Evolutionary conservation across 2,888 invertebrate genomes (phyloP).

Genomic region (Eupithecia abbreviata): DNA sequence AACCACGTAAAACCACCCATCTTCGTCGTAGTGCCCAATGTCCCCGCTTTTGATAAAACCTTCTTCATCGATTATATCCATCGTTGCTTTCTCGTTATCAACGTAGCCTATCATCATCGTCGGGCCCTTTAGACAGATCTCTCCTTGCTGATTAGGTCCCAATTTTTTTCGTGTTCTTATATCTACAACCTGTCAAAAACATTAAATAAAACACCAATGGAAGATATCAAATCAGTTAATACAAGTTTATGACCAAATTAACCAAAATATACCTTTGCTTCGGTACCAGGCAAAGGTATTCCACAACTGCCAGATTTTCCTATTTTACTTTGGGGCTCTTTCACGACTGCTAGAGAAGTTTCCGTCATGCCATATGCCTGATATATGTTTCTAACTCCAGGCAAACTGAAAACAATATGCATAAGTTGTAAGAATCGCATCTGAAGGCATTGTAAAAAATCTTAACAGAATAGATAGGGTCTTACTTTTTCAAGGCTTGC

Average conservation of each 20-base stretch:
- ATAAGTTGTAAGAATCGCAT: not conserved
- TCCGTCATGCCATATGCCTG: conserved; percentile 74
- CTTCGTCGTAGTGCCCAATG: conserved; percentile 66
- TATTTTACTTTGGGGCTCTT: conserved; percentile 47
- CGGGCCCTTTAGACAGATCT: conserved; percentile 65
- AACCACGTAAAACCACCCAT: conserved; percentile 67
- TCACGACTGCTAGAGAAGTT: conserved; percentile 59
- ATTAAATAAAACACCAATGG: not conserved
- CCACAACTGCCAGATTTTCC: conserved; percentile 50
- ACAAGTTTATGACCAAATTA: not conserved
- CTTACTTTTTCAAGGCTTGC: conserved; percentile 60
- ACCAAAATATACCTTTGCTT: conserved; percentile 50
- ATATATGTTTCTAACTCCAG: conserved; percentile 59
- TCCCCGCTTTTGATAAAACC: conserved; percentile 67
- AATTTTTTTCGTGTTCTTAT: conserved; percentile 55
- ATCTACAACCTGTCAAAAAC: conserved; percentile 67
- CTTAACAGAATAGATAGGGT: not conserved
- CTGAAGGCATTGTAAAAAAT: not conserved
- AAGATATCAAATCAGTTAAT: not conserved
- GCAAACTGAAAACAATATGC: conserved; percentile 52
- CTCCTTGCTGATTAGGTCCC: conserved; percentile 60
- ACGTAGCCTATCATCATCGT: conserved; percentile 66
- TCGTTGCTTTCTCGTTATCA: conserved; percentile 56
- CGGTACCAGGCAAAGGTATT: conserved; percentile 37
- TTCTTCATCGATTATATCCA: conserved; percentile 60